Base-by-base conservation (phyloP, 2,113 vertebrate genomes). In the Triplophysa siluroides region DNA sequence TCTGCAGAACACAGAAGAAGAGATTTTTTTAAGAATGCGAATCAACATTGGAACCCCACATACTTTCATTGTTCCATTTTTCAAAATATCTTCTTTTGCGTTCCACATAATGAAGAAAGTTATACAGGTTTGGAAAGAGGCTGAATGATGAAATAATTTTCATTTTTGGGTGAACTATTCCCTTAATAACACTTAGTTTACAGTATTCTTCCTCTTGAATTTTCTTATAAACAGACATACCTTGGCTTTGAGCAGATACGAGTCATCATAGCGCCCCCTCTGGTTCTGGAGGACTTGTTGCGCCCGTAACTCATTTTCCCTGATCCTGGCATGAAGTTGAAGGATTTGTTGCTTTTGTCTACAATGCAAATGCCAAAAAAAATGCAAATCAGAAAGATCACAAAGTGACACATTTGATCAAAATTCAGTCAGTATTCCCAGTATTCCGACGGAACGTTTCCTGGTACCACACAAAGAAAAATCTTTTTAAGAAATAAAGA, bases 261-360 rank as follows among this genome's bases (percentile, higher is more conserved):
- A 69, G 0, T 95, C 93, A 12, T 97, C 95, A 7, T 91, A 92
- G 83, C 91, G 92, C 38, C 92, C 90, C 79, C 93, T 93, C 76
- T 93, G 94, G 88, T 91, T 94, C 84, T 94, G 90, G 81, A 95
- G 91, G 73, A 95, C 94, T 56, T 95, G 96, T 68, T 96, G 94
- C 19, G 93, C 94, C 87, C 94, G 83, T 38, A 96, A 88, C 89
- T 98, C 95, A 29, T 97, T 98, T 87, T 97, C 95, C 79, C 94
- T 92, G 91, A 99, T 95, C 83, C 93, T 93, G 52, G 95, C 95
- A n/a, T 97, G 95, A 3, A 99, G 91, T 79, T 92, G 94, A 75
- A 94, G 89, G 79, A 99, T 97, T 89, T 99, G 95, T 84, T 97
- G 96, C 88, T 97, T 98, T 85, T 99, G 97, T 81, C 97, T 99